phyloP scores from a whole-genome alignment of 2,888 invertebrate genomes.

The Danaus chrysippus region DNA sequence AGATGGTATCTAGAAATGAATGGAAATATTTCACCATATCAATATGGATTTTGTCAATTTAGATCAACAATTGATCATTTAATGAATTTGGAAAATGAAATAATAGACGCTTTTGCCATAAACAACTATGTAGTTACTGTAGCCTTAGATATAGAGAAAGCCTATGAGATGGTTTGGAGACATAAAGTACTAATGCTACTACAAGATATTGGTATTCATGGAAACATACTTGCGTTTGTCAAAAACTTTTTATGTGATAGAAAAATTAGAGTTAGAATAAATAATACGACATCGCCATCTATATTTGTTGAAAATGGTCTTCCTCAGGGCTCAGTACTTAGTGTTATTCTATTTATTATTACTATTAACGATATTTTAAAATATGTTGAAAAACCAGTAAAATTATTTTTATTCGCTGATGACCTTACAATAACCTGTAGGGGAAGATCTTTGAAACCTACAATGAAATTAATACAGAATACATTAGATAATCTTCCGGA shows the following conservation, averaged over 20 bases:
- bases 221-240: conserved; percentile 18
- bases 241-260: conserved; percentile 19
- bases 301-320: conserved; percentile 19
- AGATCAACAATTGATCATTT: conserved; percentile 26
- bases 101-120: conserved; percentile 23
- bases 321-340: conserved; percentile 21
- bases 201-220: conserved; percentile 15
- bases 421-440: conserved; percentile 21
- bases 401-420: conserved; percentile 22
- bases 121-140: conserved; percentile 19
- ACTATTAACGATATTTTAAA: conserved; percentile 23
- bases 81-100: conserved; percentile 22
- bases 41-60: conserved; percentile 28
- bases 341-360: conserved; percentile 27
- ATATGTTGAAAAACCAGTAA: conserved; percentile 17
- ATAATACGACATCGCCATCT: conserved; percentile 9
- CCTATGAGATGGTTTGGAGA: conserved; percentile 31
- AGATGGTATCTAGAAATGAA: conserved; percentile 22
- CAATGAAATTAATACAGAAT: conserved; percentile 20
- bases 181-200: conserved; percentile 17
- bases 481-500: conserved; percentile 20
- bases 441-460: conserved; percentile 11
- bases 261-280: conserved; percentile 20
- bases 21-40: conserved; percentile 9
- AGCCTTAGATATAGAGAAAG: conserved; percentile 27